A percentile compares a stretch with the other conserved stretches of the same genome.
These are phyloP conservation scores for Dasysyrphus tricinctus DNA, from an alignment of 2,888 invertebrate species.

Conservation along the genomic window DNA sequence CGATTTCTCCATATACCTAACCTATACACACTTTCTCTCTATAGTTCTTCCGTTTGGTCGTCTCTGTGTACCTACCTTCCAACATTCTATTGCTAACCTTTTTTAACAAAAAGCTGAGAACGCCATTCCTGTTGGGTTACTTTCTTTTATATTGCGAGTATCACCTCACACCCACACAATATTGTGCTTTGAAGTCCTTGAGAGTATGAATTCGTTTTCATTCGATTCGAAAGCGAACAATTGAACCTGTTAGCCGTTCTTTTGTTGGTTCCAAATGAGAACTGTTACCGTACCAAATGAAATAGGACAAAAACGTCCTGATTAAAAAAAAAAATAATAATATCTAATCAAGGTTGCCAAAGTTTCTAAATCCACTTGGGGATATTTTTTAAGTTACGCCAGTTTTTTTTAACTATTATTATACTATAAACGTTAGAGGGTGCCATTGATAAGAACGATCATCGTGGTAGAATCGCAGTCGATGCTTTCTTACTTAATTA, in stretches of 20 bases:
- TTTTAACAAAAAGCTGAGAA: constrained; percentile 62
- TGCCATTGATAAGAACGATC: too few relatives aligned
- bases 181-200: constrained; percentile 48
- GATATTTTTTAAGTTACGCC: too few relatives aligned
- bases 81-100: constrained; percentile 32
- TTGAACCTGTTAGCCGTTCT: constrained; percentile 70
- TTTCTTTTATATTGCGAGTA: constrained; percentile 18
- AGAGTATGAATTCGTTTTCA: constrained; percentile 72
- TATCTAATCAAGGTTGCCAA: constrained; percentile 11
- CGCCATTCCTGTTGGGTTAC: constrained; percentile 8
- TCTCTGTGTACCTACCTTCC: background rate
- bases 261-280: constrained; percentile 62
- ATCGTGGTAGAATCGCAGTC: too few relatives aligned
- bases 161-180: constrained; percentile 7
- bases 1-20: constrained; percentile 43
- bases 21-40: background rate
- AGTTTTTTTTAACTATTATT: too few relatives aligned
- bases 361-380: too few relatives aligned
- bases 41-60: background rate
- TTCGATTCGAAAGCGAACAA: constrained; percentile 70
- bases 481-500: too few relatives aligned
- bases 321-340: constrained; percentile 5
- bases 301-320: constrained; percentile 57
- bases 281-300: constrained; percentile 65
- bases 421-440: too few relatives aligned